Evolutionary conservation across 2,113 vertebrate genomes (phyloP).

Genomic region (Crotalus viridis): DNA sequence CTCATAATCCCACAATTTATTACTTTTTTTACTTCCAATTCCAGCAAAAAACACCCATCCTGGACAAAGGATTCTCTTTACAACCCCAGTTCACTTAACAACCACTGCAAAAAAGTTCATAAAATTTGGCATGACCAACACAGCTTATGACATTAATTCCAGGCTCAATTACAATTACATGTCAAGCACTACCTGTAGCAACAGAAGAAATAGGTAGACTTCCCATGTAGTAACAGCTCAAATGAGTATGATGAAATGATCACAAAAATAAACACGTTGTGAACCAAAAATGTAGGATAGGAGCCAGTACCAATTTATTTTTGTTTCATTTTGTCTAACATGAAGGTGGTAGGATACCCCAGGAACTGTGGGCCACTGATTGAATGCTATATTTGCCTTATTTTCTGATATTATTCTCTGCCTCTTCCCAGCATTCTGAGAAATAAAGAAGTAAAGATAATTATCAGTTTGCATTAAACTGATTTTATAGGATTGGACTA

Average conservation of each 20-base stretch:
- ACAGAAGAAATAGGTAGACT: not conserved
- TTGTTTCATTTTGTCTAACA: not conserved
- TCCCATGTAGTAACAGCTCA: not conserved
- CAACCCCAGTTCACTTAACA: not conserved
- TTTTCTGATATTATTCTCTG: not conserved
- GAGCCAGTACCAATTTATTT: not conserved
- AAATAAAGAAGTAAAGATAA: not conserved
- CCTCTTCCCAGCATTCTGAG: not conserved
- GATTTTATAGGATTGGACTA: not conserved
- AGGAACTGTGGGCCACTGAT: not conserved
- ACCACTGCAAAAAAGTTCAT: not conserved
- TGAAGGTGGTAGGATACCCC: not conserved
- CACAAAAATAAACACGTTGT: not conserved
- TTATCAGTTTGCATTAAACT: not conserved
- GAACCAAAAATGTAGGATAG: not conserved
- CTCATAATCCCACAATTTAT: not conserved
- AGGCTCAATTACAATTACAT: not conserved
- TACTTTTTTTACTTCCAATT: not conserved
- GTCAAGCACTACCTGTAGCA: not conserved
- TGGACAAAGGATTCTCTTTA: not conserved
- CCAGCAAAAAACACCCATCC: not conserved
- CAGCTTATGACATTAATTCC: not conserved
- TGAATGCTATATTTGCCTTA: not conserved
- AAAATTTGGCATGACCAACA: not conserved
- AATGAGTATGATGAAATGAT: not conserved